These are phyloP conservation scores for Drosophila paulistorum DNA, from an alignment of 1,140 invertebrate species.

Conservation along the genomic window DNA sequence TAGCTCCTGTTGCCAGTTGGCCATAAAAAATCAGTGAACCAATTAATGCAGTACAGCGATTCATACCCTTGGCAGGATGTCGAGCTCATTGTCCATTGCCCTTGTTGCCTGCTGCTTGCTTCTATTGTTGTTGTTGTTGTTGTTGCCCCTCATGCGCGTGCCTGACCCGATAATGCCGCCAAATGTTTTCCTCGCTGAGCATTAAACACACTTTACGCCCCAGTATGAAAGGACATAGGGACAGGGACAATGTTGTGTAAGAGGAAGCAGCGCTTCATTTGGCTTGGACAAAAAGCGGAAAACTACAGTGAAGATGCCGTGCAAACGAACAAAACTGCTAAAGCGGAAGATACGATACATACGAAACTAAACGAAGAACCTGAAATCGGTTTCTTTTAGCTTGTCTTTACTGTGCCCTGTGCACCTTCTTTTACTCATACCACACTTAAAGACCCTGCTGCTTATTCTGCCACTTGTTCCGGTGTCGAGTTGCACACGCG, in stretches of 20 bases:
- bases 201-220: constrained; percentile 40
- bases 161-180: constrained; percentile 47
- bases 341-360: neutral
- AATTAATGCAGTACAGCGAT: constrained; percentile 69
- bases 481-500: constrained; percentile 75
- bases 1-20: constrained; percentile 45
- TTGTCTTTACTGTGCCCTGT: neutral
- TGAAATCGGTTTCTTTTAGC: neutral
- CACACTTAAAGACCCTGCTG: constrained; percentile 14
- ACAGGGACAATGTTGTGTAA: constrained; percentile 5
- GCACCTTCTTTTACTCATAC: neutral
- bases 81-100: constrained; percentile 60
- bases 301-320: neutral
- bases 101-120: constrained; percentile 20
- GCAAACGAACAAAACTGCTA: neutral
- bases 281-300: neutral
- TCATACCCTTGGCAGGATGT: constrained; percentile 57
- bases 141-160: constrained; percentile 37
- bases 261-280: constrained; percentile 31
- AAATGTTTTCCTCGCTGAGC: constrained; percentile 48
- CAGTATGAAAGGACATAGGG: neutral
- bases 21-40: constrained; percentile 71
- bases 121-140: constrained; percentile 30
- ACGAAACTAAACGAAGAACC: too few species aligned
- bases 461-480: constrained; percentile 69